Evolutionary conservation across 1,140 invertebrate genomes (phyloP), one percentile per base, ranked within the genome.

Genomic region (Cotesia vestalis): DNA sequence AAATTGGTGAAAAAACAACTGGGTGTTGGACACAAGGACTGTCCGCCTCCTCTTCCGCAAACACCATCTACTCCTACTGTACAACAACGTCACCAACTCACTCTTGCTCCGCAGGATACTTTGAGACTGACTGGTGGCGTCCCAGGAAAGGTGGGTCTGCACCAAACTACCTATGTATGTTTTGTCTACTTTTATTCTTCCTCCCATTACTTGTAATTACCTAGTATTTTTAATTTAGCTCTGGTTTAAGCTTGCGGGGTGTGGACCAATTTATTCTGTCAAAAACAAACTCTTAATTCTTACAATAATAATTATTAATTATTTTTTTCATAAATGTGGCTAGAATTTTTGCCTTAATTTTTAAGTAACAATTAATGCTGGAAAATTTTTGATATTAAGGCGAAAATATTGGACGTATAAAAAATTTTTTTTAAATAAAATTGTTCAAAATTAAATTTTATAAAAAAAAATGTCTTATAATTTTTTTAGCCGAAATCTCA

Each of bases 41-140:
- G 90, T 94, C 93, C 93, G 92, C 92, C 90, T 93, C 94, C 91
- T 94, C 93, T 91, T 94, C 93, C 90, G 92, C 92, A 90, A 92
- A 94, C 92, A 94, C 85, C 76, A 86, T 85, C 84, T 83, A 80
- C 83, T 85, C 84, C 78, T 86, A 82, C 84, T 87, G 84, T 85
- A 85, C 85, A 80, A 86, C 85, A 85, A 79, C 83, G 83, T 85
- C 85, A 86, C 83, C 86, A 86, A 85, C 85, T 86, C 84, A 87
- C 84, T 87, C 83, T 87, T 87, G 85, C 86, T 87, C 84, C 86
- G 84, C 94, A 96, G 94, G 94, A 92, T 95, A 95, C 92, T 95
- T 94, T 92, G 94, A 96, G 92, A 86, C 84, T 83, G 94, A 96
- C 90, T 96, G 94, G 94, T 96, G 94, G 94, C 92, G 94, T 89